Conservation (phyloP, 2,113 vertebrate genomes). For the Zosterops lateralis region DNA sequence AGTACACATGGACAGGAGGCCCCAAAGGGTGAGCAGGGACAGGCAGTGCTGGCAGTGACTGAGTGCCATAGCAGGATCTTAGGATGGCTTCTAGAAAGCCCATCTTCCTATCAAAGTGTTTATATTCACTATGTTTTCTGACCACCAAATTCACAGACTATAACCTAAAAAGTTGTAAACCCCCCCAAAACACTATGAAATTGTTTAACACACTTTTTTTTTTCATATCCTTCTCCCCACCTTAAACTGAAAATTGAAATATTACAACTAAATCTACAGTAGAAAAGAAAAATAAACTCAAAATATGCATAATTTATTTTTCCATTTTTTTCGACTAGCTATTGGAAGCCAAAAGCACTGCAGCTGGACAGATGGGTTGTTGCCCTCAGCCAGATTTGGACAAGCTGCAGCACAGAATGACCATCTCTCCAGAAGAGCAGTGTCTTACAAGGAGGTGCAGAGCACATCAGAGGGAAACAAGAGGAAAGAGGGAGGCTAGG, state of each 20-base stretch:
- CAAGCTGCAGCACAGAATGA: rapidly evolving
- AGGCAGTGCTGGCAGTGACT: neutral
- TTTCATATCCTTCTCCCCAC: neutral
- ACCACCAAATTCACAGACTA: neutral
- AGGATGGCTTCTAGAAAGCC: neutral
- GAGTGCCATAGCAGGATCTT: neutral
- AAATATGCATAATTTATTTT: neutral
- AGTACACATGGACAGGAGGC: neutral
- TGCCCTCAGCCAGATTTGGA: rapidly evolving
- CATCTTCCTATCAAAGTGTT: neutral
- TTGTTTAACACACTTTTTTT: neutral
- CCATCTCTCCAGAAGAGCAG: neutral
- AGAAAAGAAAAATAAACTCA: neutral
- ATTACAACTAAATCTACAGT: neutral
- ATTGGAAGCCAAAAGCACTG: neutral
- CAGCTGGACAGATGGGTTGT: rapidly evolving
- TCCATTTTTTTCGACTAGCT: neutral
- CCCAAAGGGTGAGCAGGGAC: rapidly evolving
- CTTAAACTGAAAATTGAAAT: neutral
- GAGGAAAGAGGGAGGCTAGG: neutral
- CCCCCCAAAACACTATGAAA: neutral
- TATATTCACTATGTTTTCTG: neutral
- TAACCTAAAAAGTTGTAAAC: neutral
- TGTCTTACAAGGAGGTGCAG: rapidly evolving
- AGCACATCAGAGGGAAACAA: neutral